These are phyloP conservation scores for Drosophila ogumai DNA, from an alignment of 1,140 invertebrate species.

Conservation along the genomic window DNA sequence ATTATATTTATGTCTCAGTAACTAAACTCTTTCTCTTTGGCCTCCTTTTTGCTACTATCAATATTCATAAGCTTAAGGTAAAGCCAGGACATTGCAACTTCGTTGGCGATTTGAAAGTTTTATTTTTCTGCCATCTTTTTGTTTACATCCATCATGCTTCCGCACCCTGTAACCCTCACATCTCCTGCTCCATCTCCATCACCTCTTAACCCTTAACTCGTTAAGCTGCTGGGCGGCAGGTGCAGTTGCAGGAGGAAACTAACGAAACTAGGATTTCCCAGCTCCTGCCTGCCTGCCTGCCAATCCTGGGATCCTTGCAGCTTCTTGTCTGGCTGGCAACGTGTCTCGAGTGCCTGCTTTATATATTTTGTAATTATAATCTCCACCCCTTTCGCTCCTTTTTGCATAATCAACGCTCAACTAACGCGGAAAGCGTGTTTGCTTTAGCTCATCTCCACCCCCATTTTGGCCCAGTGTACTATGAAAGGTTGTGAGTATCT, in stretches of 20 bases:
- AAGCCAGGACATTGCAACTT: constrained; percentile 20
- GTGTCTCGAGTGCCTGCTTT: constrained; percentile 75
- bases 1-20: not conserved
- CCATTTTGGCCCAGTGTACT: constrained; percentile 38
- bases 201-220: constrained; percentile 18
- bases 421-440: constrained; percentile 63
- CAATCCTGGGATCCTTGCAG: constrained; percentile 10
- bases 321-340: constrained; percentile 46
- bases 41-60: constrained; percentile 9
- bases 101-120: constrained; percentile 10
- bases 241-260: constrained; percentile 17
- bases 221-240: constrained; percentile 24
- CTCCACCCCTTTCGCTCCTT: constrained; percentile 18
- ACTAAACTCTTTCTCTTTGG: not conserved
- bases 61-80: constrained; percentile 23
- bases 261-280: constrained; percentile 26
- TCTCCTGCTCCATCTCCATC: not conserved
- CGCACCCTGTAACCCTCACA: not conserved
- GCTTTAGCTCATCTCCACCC: constrained; percentile 48
- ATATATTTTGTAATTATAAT: constrained; percentile 82
- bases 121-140: constrained; percentile 21
- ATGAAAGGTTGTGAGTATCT: constrained; percentile 5
- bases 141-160: constrained; percentile 37
- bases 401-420: constrained; percentile 64
- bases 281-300: constrained; percentile 6